Conservation (phyloP, 2,797 vertebrate genomes). For the Siniperca scherzeri region DNA sequence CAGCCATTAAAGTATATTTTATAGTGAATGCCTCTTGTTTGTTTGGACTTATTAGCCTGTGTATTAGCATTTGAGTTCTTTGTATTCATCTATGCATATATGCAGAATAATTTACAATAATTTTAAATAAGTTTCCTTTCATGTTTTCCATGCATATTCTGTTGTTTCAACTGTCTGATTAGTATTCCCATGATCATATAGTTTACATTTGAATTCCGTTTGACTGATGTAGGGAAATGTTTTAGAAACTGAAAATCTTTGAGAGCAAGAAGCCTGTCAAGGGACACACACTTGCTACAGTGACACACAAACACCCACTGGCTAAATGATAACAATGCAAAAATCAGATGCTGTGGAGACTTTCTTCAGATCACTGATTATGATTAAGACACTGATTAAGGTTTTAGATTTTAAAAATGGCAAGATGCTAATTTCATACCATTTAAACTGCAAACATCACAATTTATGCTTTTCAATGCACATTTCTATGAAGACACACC, state of each 20-base stretch:
- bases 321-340: background rate
- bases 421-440: background rate
- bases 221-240: background rate
- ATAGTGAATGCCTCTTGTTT: background rate
- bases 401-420: background rate
- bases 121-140: conserved; percentile 1
- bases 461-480: background rate
- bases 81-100: conserved; percentile 24
- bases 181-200: conserved; percentile 10
- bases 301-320: background rate
- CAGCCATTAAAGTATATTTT: background rate
- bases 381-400: background rate
- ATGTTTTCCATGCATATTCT: conserved; percentile 23
- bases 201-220: conserved; percentile 8
- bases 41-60: conserved; percentile 7
- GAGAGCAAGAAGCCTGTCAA: background rate
- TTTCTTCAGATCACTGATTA: background rate
- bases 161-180: conserved; percentile 18
- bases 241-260: conserved; percentile 7
- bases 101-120: conserved; percentile 27
- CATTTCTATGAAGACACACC: background rate
- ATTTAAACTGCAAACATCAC: background rate
- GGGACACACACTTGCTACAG: background rate
- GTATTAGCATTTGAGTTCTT: background rate
- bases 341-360: background rate